phyloP scores from a whole-genome alignment of 92 coral and sea anemone genomes.

The Umimayanthus kanabou region DNA sequence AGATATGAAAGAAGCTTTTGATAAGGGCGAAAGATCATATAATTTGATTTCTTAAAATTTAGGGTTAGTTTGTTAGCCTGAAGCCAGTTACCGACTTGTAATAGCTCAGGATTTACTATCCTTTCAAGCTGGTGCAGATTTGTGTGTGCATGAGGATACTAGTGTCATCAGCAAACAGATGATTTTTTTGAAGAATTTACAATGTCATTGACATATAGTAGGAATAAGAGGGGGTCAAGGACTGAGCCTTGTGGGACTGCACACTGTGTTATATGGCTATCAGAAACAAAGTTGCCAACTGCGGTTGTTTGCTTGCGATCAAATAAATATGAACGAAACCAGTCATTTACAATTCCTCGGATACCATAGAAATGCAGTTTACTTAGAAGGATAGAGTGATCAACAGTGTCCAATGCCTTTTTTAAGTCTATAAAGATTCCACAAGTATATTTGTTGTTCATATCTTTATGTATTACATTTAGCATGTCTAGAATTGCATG shows the following conservation, averaged over 20 bases:
- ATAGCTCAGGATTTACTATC: background rate
- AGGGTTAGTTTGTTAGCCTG: constrained; percentile 17
- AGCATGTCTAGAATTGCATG: background rate
- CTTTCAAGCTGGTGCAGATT: constrained; percentile 12
- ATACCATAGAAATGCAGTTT: too few species aligned
- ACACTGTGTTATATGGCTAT: too few species aligned
- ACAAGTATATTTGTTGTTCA: constrained; percentile 6
- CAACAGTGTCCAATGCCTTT: too few species aligned
- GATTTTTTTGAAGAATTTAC: too few species aligned
- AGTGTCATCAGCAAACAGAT: background rate
- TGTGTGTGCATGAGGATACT: background rate
- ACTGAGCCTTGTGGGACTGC: too few species aligned
- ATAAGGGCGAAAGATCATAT: background rate
- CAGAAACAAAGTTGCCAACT: too few species aligned
- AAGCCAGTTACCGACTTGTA: constrained; percentile 15
- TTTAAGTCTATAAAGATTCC: constrained; percentile 4
- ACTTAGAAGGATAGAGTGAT: too few species aligned
- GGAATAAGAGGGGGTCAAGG: too few species aligned
- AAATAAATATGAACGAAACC: too few species aligned
- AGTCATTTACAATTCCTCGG: too few species aligned
- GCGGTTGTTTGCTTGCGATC: too few species aligned
- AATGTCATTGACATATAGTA: too few species aligned
- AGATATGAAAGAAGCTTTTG: background rate
- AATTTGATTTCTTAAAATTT: constrained; percentile 13
- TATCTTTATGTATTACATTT: background rate